Evolutionary conservation across 1,140 invertebrate genomes (phyloP), one percentile per base, ranked within the genome.

Genomic region (Macrobrachium nipponense): DNA sequence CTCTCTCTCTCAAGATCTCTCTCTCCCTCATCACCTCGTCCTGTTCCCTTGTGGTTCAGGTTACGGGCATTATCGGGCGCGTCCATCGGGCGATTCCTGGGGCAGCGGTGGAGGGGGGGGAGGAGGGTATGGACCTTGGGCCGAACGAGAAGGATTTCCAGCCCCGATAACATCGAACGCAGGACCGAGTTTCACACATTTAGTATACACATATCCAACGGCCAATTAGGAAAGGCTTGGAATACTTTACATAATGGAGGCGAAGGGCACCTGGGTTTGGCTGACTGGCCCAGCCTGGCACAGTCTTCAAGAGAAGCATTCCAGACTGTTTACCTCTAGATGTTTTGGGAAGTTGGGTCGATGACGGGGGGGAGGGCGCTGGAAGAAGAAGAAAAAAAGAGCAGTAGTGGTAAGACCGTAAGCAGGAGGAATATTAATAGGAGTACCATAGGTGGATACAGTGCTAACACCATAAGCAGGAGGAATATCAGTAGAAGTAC

Each of bases 191-290:
- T 70, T 81, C 80, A 81, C 80, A 81, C 80, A 81, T 59, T 58
- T 59, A 81, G 80, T 81, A 81, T 81, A 81, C 80, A 81, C 80
- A 81, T 81, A 81, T 81, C 51, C 66, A 81, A 72, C 80, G 66
- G 68, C 80, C 80, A 81, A 81, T 81, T 81, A 81, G 80, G 80
- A 81, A 72, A 81, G 80, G 80, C 51, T 81, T 81, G 80, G 80
- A 64, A 81, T 81, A 81, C 64, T 72, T 72, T 70, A 58, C 80
- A 81, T 81, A 81, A 81, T 81, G 61, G 68, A 44, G 27, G 43
- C n/a, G 51, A 59, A 36, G 80, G 59, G 64, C 23, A 59, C 23
- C 80, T 23, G 51, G 80, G 51, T 44, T 44, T 5, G 58, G 80
- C 66, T 36, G 27, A 4, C 1, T 36, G 27, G 27, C 27, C 1